phyloP scores from a whole-genome alignment of 2,113 vertebrate species.

The Dunckerocampus dactyliophorus region DNA sequence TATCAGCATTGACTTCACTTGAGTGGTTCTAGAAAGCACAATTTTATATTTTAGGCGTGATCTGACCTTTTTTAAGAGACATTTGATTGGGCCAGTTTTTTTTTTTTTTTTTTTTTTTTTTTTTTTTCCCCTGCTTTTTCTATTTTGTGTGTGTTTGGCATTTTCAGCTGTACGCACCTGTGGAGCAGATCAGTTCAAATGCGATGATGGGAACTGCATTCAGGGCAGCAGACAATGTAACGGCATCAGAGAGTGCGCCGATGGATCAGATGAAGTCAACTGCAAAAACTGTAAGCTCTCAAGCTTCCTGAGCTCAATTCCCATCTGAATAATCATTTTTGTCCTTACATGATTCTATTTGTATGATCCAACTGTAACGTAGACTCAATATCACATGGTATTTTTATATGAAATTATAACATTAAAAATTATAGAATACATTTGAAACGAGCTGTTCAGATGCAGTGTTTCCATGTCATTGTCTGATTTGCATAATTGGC shows the following conservation, averaged over 20 bases:
- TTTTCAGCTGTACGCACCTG: slow-evolving; percentile 84
- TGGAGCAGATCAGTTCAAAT: slow-evolving; percentile 89
- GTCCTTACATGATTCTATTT: neutral
- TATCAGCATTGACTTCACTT: no score
- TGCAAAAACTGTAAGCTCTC: slow-evolving; percentile 82
- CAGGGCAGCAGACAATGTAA: slow-evolving; percentile 88
- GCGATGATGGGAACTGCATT: slow-evolving; percentile 89
- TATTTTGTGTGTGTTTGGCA: neutral
- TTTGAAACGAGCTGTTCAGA: no score
- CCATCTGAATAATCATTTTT: neutral
- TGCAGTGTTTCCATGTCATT: neutral
- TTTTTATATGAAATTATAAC: no score
- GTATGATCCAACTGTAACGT: neutral
- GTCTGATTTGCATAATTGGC: no score
- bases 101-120: no score
- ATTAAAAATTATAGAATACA: no score
- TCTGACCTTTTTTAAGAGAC: neutral
- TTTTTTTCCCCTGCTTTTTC: no score
- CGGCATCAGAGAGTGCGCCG: slow-evolving; percentile 84
- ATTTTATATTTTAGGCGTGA: neutral
- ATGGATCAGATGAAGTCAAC: slow-evolving; percentile 87
- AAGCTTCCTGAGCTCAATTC: neutral
- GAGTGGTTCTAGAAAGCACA: no score
- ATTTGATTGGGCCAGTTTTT: no score
- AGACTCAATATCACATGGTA: no score